These are phyloP conservation scores for Tetranychus truncatus DNA, from an alignment of 2,888 invertebrate genomes.

Conservation along the genomic window DNA sequence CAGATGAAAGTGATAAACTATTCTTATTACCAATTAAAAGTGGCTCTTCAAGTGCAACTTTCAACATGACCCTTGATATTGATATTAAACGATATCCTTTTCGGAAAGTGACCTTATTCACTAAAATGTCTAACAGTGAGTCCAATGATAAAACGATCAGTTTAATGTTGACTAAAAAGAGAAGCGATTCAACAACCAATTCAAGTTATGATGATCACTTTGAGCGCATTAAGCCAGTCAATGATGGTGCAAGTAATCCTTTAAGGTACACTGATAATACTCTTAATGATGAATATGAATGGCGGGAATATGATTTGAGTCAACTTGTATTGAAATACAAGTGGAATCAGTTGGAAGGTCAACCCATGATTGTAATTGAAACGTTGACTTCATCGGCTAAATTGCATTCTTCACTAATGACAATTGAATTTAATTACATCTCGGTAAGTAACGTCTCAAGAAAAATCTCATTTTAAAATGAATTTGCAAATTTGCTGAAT, in stretches of 20 bases:
- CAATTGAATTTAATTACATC: slow-evolving; percentile 6
- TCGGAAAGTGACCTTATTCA: not conserved
- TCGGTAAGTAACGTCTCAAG: not conserved
- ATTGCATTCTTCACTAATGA: slow-evolving; percentile 3
- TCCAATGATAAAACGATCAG: not conserved
- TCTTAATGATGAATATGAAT: not conserved
- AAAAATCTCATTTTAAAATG: not conserved
- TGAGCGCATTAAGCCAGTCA: not conserved
- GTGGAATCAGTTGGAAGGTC: not conserved
- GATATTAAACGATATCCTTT: slow-evolving; percentile 1
- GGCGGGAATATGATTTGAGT: slow-evolving; percentile 2
- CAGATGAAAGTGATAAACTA: slow-evolving; percentile 12
- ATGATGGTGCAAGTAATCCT: not conserved
- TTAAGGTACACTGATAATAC: not conserved
- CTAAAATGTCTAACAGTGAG: not conserved
- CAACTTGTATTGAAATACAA: not conserved
- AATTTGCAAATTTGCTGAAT: too few relatives aligned
- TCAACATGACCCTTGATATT: slow-evolving; percentile 15
- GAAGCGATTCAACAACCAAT: not conserved
- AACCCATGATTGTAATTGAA: not conserved
- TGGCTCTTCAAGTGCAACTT: slow-evolving; percentile 10
- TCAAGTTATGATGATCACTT: not conserved
- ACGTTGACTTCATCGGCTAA: not conserved
- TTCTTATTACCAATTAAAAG: slow-evolving; percentile 14
- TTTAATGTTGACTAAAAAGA: not conserved